Base-by-base conservation (phyloP, 2,797 vertebrate genomes). In the Ptychadena robeensis region DNA sequence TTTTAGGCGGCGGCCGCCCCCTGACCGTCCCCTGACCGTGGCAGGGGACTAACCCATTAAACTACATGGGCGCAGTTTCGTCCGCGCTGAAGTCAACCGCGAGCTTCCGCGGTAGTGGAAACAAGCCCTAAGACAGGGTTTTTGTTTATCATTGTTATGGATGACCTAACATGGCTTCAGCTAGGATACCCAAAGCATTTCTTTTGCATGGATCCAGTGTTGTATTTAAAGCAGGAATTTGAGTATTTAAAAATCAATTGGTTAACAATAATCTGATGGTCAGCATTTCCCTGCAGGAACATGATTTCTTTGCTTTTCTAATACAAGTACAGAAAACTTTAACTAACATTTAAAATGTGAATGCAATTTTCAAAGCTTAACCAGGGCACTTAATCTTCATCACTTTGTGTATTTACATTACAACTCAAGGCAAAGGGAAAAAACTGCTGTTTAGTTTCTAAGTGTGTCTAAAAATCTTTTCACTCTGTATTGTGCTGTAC, bases 401-500 rank as follows among this genome's bases (percentile, higher is more conserved):
- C 61, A 66, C 44, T 59, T 73, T 83, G 74, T 72, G 77, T 79
- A 79, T 73, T 79, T 57, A 67, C 65, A 83, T 53, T 64, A 67
- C 68, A 78, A 30, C 67, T 78, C 48, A 65, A 71, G 81, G 37
- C 66, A 65, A 72, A 65, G 35, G n/a, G 28, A 30, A 9, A 64
- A 71, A 65, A 73, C 10, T 61, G 25, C 8, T 61, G 59, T 61
- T 61, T 25, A 61, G 59, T 28, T 61, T 73, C 15, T 59, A 64
- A 64, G 71, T 40, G 65, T 53, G 28, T 7, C 8, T 79, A 48
- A 83, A 82, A 85, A 80, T 71, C 53, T 63, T 80, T 85, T 80
- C 31, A 64, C 44, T 44, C 53, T 63, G 71, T 63, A 85, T 80
- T 85, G 72, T 85, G 82, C n/a, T n/a, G 65, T 57, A 85, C 71